A percentile compares a stretch with the other conserved stretches of the same genome.
phyloP scores from a whole-genome alignment of 2,888 invertebrate genomes.

The Athalia rosae region DNA sequence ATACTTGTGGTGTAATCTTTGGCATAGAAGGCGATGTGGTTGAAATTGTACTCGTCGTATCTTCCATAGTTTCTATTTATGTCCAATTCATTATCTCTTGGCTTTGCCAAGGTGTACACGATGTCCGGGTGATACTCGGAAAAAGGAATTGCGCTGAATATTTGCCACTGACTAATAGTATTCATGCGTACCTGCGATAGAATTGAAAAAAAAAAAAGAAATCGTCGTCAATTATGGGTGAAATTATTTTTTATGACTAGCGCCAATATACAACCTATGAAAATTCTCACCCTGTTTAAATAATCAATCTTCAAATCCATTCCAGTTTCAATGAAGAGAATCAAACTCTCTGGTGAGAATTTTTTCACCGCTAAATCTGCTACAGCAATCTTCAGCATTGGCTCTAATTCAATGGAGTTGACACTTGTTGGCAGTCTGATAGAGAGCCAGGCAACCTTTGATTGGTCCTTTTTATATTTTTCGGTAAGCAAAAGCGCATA shows the following conservation, averaged over 20 bases:
- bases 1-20: conserved; percentile 86
- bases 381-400: conserved; percentile 75
- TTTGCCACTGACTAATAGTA: conserved; percentile 90
- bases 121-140: conserved; percentile 88
- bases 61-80: conserved; percentile 85
- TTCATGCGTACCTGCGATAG: conserved; percentile 90
- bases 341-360: conserved; percentile 83
- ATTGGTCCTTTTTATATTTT: conserved; percentile 81
- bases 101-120: conserved; percentile 65
- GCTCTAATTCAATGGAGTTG: conserved; percentile 61
- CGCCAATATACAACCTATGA: no score
- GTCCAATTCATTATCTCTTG: conserved; percentile 77
- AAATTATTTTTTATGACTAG: background rate
- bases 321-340: conserved; percentile 81
- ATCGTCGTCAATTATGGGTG: conserved; percentile 31
- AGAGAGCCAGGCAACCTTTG: conserved; percentile 83
- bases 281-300: conserved; percentile 84
- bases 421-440: conserved; percentile 76
- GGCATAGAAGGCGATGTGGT: conserved; percentile 87
- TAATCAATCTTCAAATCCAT: conserved; percentile 88
- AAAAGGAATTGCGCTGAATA: conserved; percentile 95
- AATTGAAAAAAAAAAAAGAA: conserved; percentile 20
- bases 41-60: conserved; percentile 84
- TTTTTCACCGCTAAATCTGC: conserved; percentile 83
- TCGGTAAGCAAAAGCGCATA: conserved; percentile 79